phyloP scores from a whole-genome alignment of 1,140 invertebrate species.

The Drosophila erecta region DNA sequence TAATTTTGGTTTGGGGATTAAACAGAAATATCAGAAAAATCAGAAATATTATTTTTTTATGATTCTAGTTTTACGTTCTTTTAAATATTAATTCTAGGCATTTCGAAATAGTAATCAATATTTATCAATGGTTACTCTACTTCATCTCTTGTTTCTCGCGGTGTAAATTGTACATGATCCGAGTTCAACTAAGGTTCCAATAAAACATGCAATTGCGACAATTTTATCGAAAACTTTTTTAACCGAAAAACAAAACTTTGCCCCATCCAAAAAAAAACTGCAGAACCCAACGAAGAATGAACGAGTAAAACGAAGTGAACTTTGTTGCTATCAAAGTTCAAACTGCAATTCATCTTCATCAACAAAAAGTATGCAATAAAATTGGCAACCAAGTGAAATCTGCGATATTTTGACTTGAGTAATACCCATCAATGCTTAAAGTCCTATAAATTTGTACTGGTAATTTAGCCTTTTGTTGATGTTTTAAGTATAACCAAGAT shows the following conservation, averaged over 20 bases:
- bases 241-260: conserved; percentile 38
- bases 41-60: not conserved
- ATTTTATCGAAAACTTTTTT: conserved; percentile 64
- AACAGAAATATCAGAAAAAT: too few relatives aligned
- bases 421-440: not conserved
- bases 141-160: not conserved
- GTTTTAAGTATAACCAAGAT: too few relatives aligned
- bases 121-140: not conserved
- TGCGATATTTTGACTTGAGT: not conserved
- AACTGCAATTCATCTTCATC: conserved; percentile 82
- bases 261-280: conserved; percentile 7
- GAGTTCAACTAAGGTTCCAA: conserved; percentile 26
- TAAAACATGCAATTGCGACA: conserved; percentile 63
- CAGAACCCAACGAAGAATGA: conserved; percentile 10
- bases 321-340: conserved; percentile 67
- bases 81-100: too few relatives aligned
- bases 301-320: conserved; percentile 29
- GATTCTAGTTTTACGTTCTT: too few relatives aligned
- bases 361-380: conserved; percentile 41
- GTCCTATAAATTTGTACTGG: not conserved
- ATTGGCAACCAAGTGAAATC: not conserved
- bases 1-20: too few relatives aligned
- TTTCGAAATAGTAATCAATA: too few relatives aligned
- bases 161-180: not conserved
- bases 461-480: too few relatives aligned